Conservation (phyloP, 2,113 vertebrate species). For the Antennarius striatus region DNA sequence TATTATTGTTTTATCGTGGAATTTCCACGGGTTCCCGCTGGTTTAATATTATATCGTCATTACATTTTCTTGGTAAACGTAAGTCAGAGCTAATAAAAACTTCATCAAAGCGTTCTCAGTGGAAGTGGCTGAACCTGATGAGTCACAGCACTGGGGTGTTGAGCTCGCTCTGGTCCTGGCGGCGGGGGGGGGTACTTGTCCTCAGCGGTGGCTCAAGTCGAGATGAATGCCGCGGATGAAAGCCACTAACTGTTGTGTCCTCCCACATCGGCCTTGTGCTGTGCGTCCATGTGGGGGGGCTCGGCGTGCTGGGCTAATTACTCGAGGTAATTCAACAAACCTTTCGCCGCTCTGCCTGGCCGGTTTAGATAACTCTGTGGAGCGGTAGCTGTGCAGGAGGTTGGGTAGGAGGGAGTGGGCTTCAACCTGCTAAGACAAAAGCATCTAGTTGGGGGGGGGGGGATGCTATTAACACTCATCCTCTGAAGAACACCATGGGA, state of each 20-base stretch:
- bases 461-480: slow-evolving; percentile 45
- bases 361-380: slow-evolving; percentile 68
- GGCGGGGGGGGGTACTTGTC: too few species aligned
- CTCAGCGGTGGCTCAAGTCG: slow-evolving; percentile 4
- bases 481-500: slow-evolving; percentile 49
- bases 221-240: slow-evolving; percentile 42
- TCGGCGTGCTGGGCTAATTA: slow-evolving; percentile 65
- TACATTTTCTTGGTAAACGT: slow-evolving; percentile 17
- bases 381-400: slow-evolving; percentile 19
- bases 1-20: too few species aligned
- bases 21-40: too few species aligned
- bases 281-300: slow-evolving; percentile 23
- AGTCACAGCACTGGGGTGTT: slow-evolving; percentile 34
- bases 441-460: slow-evolving; percentile 48
- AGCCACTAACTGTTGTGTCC: not conserved
- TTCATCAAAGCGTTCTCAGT: slow-evolving; percentile 21
- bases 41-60: too few species aligned
- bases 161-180: slow-evolving; percentile 2
- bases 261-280: slow-evolving; percentile 6
- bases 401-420: not conserved
- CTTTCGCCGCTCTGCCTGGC: slow-evolving; percentile 63
- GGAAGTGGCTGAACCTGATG: slow-evolving; percentile 33
- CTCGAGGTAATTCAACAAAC: slow-evolving; percentile 64
- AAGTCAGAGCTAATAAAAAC: slow-evolving; percentile 18
- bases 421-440: slow-evolving; percentile 44